Base-by-base conservation (phyloP, 2,113 vertebrate species). In the Protomyctophum bolini region DNA sequence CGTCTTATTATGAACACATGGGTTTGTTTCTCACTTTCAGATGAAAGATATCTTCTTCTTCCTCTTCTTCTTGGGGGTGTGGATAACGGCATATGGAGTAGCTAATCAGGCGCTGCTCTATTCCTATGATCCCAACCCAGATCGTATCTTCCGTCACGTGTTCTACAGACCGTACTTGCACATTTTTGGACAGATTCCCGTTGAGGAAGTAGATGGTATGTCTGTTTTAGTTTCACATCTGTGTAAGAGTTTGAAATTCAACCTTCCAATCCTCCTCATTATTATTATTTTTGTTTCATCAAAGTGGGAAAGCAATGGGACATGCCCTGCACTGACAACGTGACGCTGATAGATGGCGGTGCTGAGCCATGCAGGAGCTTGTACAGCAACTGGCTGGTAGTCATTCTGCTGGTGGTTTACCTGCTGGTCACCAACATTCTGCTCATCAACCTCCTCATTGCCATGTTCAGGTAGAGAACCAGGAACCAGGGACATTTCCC, bases 41-140 rank as follows among this genome's bases (percentile, higher is more conserved):
- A 92, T 97, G 91, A 97, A 97, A 83, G 96, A 97, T 0, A 76
- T 96, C 0, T 97, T 97, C 89, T 96, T 97, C 90, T 97, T 97
- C 89, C 93, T 97, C 56, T 97, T 97, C 91, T 97, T 97, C 87
- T 93, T 97, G 8, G 91, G 86, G 0, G 93, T 97, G 71, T 97
- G 96, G 96, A 72, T 96, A 4, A 84, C 95, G 73, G 95, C 96
- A 0, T 97, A 97, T 0, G 96, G 96, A 11, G 95, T 97, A 54
- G 93, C 96, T 66, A 96, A 95, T 1, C 95, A 97, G 83, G 96
- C 95, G 28, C 75, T 97, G 12, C 87, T 96, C 2, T 93, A 96
- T 50, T 82, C 93, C 8, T 93, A 84, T 0, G 94, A 97, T 72
- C 87, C 91, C 1, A 82, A 81, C 0, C 86, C 86, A 0, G 71